phyloP scores from a whole-genome alignment of 1,140 invertebrate genomes.

The Thaumetopoea pityocampa region DNA sequence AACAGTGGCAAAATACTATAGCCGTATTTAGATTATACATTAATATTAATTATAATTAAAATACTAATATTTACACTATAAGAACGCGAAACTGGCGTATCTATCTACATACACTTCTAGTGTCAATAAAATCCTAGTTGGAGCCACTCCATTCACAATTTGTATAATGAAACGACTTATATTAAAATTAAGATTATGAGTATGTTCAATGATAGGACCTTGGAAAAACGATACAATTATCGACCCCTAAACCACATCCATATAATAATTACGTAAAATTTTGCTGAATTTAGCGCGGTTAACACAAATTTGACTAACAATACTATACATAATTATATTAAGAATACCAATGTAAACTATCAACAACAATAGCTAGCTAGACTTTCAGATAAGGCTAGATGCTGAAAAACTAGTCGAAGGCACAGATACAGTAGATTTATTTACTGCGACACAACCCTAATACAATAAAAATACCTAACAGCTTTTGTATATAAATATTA shows the following conservation, averaged over 20 bases:
- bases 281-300: conserved; percentile 9
- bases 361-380: conserved; percentile 32
- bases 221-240: conserved; percentile 11
- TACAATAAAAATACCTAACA: conserved; percentile 30
- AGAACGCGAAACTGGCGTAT: conserved; percentile 27
- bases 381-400: conserved; percentile 25
- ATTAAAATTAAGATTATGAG: conserved; percentile 31
- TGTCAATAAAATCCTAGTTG: conserved; percentile 35
- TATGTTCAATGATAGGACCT: conserved; percentile 26
- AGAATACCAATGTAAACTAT: conserved; percentile 20
- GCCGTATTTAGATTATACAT: conserved; percentile 27
- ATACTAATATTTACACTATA: conserved; percentile 43
- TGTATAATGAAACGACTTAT: conserved; percentile 30
- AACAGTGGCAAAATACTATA: conserved; percentile 26
- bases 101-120: conserved; percentile 59
- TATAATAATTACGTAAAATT: conserved; percentile 7
- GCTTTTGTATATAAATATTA: conserved; percentile 13
- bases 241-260: conserved; percentile 9
- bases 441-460: conserved; percentile 54
- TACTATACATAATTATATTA: no score
- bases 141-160: conserved; percentile 37
- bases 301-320: conserved; percentile 11
- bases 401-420: conserved; percentile 61
- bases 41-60: no score
- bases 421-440: conserved; percentile 61